phyloP scores from a whole-genome alignment of 2,888 invertebrate species.

The Caenorhabditis virilis region DNA sequence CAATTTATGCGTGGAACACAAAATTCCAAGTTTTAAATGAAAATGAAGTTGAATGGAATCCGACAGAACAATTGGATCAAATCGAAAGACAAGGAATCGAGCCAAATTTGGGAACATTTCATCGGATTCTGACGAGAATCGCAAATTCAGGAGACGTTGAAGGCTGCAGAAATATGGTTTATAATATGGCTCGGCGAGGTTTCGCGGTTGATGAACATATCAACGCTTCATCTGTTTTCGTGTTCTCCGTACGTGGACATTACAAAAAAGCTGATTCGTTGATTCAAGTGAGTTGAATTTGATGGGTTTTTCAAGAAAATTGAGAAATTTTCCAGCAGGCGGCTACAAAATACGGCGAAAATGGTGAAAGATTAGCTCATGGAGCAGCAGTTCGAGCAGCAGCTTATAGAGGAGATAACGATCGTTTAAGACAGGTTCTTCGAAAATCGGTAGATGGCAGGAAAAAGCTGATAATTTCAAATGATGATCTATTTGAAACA shows the following conservation, averaged over 20 bases:
- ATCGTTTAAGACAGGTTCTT: conserved; percentile 40
- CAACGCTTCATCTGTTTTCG: conserved; percentile 44
- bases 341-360: conserved; percentile 32
- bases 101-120: conserved; percentile 38
- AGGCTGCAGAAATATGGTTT: conserved; percentile 36
- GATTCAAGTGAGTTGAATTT: conserved; percentile 37
- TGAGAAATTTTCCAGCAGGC: conserved; percentile 36
- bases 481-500: conserved; percentile 41
- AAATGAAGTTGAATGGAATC: conserved; percentile 41
- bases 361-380: conserved; percentile 27
- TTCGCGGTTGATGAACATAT: conserved; percentile 42
- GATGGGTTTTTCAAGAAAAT: neutral
- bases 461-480: conserved; percentile 24
- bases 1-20: conserved; percentile 35
- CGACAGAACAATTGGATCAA: conserved; percentile 20
- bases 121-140: conserved; percentile 19
- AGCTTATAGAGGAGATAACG: conserved; percentile 40
- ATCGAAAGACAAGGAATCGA: conserved; percentile 30
- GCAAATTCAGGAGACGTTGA: conserved; percentile 37
- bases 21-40: conserved; percentile 44
- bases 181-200: conserved; percentile 48
- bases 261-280: conserved; percentile 48
- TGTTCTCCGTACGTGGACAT: conserved; percentile 41
- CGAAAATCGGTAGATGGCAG: conserved; percentile 23
- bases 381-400: conserved; percentile 50